Base-by-base conservation (phyloP, 2,797 vertebrate species). In the Sebastes hubbsi region DNA sequence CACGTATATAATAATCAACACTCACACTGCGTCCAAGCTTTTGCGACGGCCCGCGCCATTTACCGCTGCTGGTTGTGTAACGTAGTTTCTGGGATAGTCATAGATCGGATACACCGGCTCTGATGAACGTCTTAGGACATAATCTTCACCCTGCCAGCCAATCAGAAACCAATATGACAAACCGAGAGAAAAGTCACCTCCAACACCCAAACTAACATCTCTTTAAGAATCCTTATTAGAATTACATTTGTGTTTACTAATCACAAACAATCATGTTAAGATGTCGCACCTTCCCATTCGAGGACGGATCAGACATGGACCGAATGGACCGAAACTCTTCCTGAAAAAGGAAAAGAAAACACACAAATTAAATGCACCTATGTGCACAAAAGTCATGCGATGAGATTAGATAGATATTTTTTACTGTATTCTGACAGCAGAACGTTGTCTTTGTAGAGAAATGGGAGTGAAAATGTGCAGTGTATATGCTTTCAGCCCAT, bases 21-120 rank as follows among this genome's bases (percentile, higher is more conserved):
- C 94, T 92, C 83, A 96, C 95, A 93, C 1, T 74, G 79, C 46
- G 4, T 87, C 77, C 56, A 66, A 38, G 16, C n/a, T 91, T 61
- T 72, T 82, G 25, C 0, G 3, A 32, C 1, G 65, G 6, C 0
- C 6, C 4, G 18, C 1, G 6, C 2, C 11, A 9, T 59, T 36
- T 46, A 16, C 12, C 10, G 0, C 4, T 24, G 36, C 13, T 34
- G 2, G 3, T n/a, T 8, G 3, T n/a, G 0, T 38, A 0, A 4
- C 0, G 78, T 27, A 64, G 25, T 71, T 0, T 64, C 2, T 87
- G 0, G 94, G 93, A 34, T 77, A 72, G 72, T 89, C 88, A 25
- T 94, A 94, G 59, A 89, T 32, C 10, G 75, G 54, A 27, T 77
- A 1, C 25, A 60, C 6, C 5, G 92, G 88, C 16, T 69, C 87